These are phyloP conservation scores for Scaptomyza graminum DNA, from an alignment of 1,140 invertebrate genomes.

Conservation along the genomic window DNA sequence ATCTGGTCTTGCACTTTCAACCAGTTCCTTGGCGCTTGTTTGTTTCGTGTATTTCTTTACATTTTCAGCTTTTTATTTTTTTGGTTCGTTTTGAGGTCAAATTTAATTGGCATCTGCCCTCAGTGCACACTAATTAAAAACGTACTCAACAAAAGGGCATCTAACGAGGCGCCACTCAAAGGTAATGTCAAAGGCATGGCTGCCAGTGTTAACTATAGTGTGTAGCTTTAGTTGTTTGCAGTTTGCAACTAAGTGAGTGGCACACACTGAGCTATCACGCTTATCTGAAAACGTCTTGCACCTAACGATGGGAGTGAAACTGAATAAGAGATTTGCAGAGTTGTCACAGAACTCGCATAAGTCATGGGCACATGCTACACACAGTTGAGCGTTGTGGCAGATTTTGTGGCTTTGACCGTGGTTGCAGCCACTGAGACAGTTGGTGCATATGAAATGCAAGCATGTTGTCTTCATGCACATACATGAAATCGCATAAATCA, in stretches of 20 bases:
- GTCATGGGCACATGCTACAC: slow-evolving; percentile 65
- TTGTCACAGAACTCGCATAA: slow-evolving; percentile 40
- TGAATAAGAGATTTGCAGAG: slow-evolving; percentile 21
- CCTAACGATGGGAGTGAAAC: slow-evolving; percentile 13
- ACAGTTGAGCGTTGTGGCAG: slow-evolving; percentile 54
- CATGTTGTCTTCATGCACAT: slow-evolving; percentile 25
- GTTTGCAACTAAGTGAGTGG: slow-evolving; percentile 5
- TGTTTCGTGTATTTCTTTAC: neutral
- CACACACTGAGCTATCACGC: neutral
- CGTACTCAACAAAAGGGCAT: slow-evolving; percentile 5
- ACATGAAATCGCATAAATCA: slow-evolving; percentile 69
- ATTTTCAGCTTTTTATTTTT: neutral
- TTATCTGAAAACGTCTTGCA: slow-evolving; percentile 28
- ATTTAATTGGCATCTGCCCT: slow-evolving; percentile 61
- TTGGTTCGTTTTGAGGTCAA: slow-evolving; percentile 2
- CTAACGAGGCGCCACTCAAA: slow-evolving; percentile 3
- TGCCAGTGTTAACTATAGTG: neutral
- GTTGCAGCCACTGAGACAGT: slow-evolving; percentile 14
- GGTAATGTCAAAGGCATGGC: neutral
- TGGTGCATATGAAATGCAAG: neutral
- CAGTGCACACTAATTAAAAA: slow-evolving; percentile 41
- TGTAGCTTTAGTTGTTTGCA: neutral
- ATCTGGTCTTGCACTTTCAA: neutral
- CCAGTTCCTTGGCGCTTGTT: neutral
- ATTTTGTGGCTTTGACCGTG: slow-evolving; percentile 49